Conservation (phyloP, 2,888 invertebrate genomes). For the Crocallis elinguaria region DNA sequence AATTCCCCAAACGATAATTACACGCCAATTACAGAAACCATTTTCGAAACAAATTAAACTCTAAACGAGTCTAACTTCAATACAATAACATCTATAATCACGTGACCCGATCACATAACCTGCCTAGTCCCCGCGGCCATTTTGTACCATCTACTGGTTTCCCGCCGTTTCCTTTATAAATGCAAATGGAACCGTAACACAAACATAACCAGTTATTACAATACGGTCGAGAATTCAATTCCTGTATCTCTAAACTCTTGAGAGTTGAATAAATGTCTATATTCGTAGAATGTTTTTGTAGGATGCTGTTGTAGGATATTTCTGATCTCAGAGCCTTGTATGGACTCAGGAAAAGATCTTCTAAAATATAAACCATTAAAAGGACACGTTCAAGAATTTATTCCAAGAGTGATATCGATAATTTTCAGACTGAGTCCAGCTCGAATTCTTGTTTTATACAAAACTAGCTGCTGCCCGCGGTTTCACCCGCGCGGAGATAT, state of each 20-base stretch:
- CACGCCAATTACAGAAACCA: constrained; percentile 22
- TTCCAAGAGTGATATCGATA: not conserved
- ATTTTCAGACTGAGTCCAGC: not conserved
- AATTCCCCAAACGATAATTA: constrained; percentile 33
- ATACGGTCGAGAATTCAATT: constrained; percentile 38
- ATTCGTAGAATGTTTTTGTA: constrained; percentile 7
- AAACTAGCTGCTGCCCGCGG: too few species aligned
- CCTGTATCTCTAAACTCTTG: constrained; percentile 22
- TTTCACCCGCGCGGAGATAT: too few species aligned
- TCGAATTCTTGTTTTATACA: too few species aligned
- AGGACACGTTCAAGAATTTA: not conserved
- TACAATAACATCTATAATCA: constrained; percentile 34
- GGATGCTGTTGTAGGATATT: too few species aligned
- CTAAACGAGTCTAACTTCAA: constrained; percentile 27
- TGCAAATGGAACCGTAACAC: constrained; percentile 39
- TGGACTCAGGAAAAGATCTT: constrained; percentile 4
- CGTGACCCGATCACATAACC: constrained; percentile 25
- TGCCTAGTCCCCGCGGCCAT: constrained; percentile 13
- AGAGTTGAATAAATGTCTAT: constrained; percentile 19
- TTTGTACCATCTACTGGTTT: constrained; percentile 20
- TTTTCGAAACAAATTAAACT: constrained; percentile 25
- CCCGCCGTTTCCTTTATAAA: constrained; percentile 35
- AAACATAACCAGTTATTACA: constrained; percentile 39
- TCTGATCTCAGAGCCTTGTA: not conserved
- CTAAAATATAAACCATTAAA: not conserved